Evolutionary conservation across 2,888 invertebrate genomes (phyloP).

Genomic region (Lamellibrachia columna): DNA sequence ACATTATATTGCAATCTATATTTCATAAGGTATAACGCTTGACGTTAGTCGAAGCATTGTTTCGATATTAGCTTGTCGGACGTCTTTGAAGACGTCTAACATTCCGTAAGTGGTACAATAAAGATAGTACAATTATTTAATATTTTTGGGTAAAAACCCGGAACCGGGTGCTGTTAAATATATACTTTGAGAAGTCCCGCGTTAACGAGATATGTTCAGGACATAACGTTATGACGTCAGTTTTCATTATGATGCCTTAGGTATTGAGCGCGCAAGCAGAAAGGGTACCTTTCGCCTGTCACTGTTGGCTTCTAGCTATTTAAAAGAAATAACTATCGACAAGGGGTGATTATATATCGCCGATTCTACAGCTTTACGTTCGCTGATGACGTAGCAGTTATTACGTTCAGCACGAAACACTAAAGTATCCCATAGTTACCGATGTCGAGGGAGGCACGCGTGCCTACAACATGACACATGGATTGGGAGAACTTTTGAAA

Average conservation of each 20-base stretch:
- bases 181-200: neutral
- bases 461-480: slow-evolving; percentile 1
- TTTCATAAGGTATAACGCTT: neutral
- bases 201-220: neutral
- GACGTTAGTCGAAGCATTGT: neutral
- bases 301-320: neutral
- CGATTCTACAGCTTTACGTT: slow-evolving; percentile 7
- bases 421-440: slow-evolving; percentile 16
- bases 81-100: neutral
- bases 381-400: slow-evolving; percentile 16
- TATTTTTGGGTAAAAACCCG: neutral
- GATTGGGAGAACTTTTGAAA: neutral
- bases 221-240: slow-evolving; percentile 16
- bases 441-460: slow-evolving; percentile 4
- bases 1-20: neutral
- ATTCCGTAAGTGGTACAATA: neutral
- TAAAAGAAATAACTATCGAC: slow-evolving; percentile 10
- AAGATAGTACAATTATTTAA: neutral
- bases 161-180: neutral
- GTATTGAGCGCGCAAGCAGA: slow-evolving; percentile 16
- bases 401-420: slow-evolving; percentile 16
- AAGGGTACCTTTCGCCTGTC: slow-evolving; percentile 16
- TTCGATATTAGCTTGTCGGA: neutral
- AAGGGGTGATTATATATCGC: slow-evolving; percentile 6
- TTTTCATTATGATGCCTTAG: slow-evolving; percentile 6